Conservation (phyloP, 1,140 invertebrate genomes). For the Ditylenchus dipsaci region DNA sequence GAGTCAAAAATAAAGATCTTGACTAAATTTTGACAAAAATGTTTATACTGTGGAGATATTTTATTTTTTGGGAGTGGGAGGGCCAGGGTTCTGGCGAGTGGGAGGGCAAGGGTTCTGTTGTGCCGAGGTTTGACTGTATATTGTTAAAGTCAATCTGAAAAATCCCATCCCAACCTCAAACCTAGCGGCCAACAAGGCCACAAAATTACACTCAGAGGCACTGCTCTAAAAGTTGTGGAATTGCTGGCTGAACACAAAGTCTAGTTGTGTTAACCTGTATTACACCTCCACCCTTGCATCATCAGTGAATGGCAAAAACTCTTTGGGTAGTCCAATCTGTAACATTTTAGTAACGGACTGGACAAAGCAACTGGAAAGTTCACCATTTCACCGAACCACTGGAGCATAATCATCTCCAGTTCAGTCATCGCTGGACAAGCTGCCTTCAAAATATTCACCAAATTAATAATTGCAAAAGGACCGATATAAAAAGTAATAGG, state of each 20-base stretch:
- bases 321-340: conserved; percentile 62
- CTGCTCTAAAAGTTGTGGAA: conserved; percentile 84
- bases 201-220: conserved; percentile 92
- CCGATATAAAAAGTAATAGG: neutral
- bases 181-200: conserved; percentile 86
- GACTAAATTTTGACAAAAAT: too few relatives aligned
- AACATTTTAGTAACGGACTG: too few relatives aligned
- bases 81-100: too few relatives aligned
- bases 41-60: too few relatives aligned
- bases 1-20: too few relatives aligned
- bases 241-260: too few relatives aligned
- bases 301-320: conserved; percentile 63
- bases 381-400: conserved; percentile 80
- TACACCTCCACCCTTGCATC: conserved; percentile 63
- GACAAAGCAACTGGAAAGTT: too few relatives aligned
- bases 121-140: too few relatives aligned
- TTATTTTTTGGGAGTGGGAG: too few relatives aligned
- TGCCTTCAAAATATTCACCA: conserved; percentile 61
- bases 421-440: conserved; percentile 95
- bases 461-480: neutral
- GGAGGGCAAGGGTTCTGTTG: too few relatives aligned
- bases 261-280: too few relatives aligned
- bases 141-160: too few relatives aligned
- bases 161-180: conserved; percentile 64
- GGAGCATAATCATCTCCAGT: conserved; percentile 88